A percentile compares a stretch with the other conserved stretches of the same genome.
These are phyloP conservation scores for Machimus rusticus DNA, from an alignment of 2,888 invertebrate genomes.

Conservation along the genomic window DNA sequence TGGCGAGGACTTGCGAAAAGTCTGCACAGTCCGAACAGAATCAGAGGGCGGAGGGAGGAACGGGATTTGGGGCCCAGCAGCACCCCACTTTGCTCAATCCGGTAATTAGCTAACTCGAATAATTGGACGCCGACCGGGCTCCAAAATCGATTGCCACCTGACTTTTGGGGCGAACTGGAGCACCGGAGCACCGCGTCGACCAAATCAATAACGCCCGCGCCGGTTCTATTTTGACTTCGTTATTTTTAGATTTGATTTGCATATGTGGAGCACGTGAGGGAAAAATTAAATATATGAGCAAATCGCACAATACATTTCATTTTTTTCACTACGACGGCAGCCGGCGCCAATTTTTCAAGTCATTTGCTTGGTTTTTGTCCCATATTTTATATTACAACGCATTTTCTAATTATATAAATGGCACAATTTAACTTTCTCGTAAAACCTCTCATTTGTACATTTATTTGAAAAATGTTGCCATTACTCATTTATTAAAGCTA, in stretches of 20 bases:
- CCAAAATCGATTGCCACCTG: conserved; percentile 11
- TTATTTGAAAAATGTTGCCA: too few relatives aligned
- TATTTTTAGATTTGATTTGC: conserved; percentile 15
- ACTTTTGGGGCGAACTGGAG: conserved; percentile 4
- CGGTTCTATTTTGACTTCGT: conserved; percentile 6
- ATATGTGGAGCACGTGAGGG: neutral
- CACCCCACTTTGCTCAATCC: neutral
- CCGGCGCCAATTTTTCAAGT: neutral
- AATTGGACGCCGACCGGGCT: neutral
- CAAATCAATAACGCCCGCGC: neutral
- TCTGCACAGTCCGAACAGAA: neutral
- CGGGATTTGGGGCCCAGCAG: neutral
- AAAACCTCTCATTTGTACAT: too few relatives aligned
- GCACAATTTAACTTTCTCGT: neutral
- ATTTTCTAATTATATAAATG: neutral
- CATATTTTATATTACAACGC: neutral
- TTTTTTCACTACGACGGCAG: neutral
- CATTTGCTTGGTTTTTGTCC: neutral
- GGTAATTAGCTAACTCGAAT: conserved; percentile 26
- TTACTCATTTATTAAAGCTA: too few relatives aligned
- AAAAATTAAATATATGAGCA: neutral
- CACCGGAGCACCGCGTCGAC: neutral
- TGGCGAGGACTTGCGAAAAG: neutral
- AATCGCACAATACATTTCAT: neutral
- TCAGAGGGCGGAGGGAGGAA: neutral